Percentiles rank a stretch among this genome's conserved stretches.
These are phyloP conservation scores for Drosophila macrospina DNA, from an alignment of 2,888 invertebrate species.

Conservation along the genomic window DNA sequence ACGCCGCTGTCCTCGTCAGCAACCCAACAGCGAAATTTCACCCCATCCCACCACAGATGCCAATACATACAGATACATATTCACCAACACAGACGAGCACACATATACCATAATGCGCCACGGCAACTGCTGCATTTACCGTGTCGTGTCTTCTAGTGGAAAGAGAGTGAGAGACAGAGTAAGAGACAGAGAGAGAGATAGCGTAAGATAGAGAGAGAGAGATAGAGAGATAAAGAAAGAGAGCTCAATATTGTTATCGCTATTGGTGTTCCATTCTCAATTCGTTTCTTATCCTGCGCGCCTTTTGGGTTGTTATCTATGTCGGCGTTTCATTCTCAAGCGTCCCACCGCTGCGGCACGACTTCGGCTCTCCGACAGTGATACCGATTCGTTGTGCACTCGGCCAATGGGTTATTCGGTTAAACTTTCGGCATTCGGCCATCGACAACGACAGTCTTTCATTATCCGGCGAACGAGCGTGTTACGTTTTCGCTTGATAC, in stretches of 20 bases:
- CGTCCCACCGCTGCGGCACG: slow-evolving; percentile 16
- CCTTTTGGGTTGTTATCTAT: slow-evolving; percentile 55
- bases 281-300: slow-evolving; percentile 72
- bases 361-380: slow-evolving; percentile 11
- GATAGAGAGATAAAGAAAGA: slow-evolving; percentile 14
- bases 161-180: slow-evolving; percentile 4
- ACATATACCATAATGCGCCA: slow-evolving; percentile 42
- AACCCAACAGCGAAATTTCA: slow-evolving; percentile 12
- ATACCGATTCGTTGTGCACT: slow-evolving; percentile 28
- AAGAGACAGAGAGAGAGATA: too few relatives aligned
- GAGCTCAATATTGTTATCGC: slow-evolving; percentile 61
- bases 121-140: slow-evolving; percentile 53
- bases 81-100: neutral
- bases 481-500: slow-evolving; percentile 62
- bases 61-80: neutral
- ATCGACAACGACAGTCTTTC: slow-evolving; percentile 64
- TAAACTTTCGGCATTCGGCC: slow-evolving; percentile 32
- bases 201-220: slow-evolving; percentile 14
- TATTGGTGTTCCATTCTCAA: slow-evolving; percentile 60
- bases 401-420: slow-evolving; percentile 64
- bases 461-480: slow-evolving; percentile 69
- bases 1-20: neutral
- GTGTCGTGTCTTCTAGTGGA: neutral
- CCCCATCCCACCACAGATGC: slow-evolving; percentile 2
- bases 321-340: slow-evolving; percentile 50